Conservation (phyloP, 1,140 invertebrate genomes). For the Eciton burchellii region DNA sequence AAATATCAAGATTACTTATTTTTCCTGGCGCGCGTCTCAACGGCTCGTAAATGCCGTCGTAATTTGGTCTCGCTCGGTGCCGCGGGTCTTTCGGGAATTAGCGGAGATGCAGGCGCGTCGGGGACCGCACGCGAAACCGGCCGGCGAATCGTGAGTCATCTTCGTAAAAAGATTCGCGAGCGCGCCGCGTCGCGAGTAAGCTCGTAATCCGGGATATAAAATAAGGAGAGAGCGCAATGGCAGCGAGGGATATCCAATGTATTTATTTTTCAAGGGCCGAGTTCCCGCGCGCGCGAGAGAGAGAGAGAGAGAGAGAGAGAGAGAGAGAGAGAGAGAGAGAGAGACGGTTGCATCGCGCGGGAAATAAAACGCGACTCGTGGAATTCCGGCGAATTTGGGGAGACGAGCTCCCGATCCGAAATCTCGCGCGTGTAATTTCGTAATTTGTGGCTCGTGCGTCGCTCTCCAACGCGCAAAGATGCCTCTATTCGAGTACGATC, state of each 20-base stretch:
- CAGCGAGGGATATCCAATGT: background rate
- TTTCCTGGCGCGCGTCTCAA: slow-evolving; percentile 68
- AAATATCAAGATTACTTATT: slow-evolving; percentile 76
- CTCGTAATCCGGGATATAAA: slow-evolving; percentile 4
- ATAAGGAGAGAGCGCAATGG: slow-evolving; percentile 3
- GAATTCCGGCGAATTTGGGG: background rate
- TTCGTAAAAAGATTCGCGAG: slow-evolving; percentile 23
- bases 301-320: too few species aligned
- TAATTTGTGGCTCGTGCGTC: too few species aligned
- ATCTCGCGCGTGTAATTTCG: too few species aligned
- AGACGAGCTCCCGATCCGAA: too few species aligned
- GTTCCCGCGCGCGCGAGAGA: too few species aligned
- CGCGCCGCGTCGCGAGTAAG: background rate
- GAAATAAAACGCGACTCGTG: background rate
- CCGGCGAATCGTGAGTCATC: slow-evolving; percentile 42
- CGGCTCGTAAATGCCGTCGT: slow-evolving; percentile 76
- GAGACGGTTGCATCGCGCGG: too few species aligned
- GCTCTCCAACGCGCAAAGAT: slow-evolving; percentile 12
- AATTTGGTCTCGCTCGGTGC: slow-evolving; percentile 64
- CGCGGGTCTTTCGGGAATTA: slow-evolving; percentile 34
- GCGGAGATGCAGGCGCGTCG: background rate
- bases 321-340: too few species aligned
- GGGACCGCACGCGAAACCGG: slow-evolving; percentile 23
- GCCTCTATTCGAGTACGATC: slow-evolving; percentile 1
- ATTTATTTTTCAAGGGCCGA: slow-evolving; percentile 4